A percentile compares a stretch with the other conserved stretches of the same genome.
Conservation (phyloP, 2,113 vertebrate genomes). For the Zeus faber region DNA sequence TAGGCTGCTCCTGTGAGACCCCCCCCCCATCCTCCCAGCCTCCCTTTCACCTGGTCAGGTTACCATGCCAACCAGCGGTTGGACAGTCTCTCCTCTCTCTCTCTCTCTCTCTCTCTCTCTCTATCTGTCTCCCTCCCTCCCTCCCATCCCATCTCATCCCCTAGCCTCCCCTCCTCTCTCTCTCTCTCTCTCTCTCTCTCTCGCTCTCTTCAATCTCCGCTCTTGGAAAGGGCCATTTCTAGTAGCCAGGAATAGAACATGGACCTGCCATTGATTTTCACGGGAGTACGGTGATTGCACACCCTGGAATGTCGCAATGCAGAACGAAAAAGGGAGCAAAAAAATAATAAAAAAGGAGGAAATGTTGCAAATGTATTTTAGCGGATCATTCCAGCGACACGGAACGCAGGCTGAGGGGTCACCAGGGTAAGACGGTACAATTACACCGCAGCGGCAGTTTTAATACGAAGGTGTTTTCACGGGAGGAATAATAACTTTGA, state of each 20-base stretch:
- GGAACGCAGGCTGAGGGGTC: too few species aligned
- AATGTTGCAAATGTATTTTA: constrained; percentile 16
- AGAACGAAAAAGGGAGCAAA: constrained; percentile 21
- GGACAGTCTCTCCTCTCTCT: constrained; percentile 58
- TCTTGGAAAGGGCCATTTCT: constrained; percentile 66
- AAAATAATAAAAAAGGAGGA: constrained; percentile 3
- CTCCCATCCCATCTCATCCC: constrained; percentile 27
- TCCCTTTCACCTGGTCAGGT: constrained; percentile 80
- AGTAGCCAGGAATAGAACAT: constrained; percentile 72
- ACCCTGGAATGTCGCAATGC: constrained; percentile 60
- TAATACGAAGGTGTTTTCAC: too few species aligned
- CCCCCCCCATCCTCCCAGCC: constrained; percentile 50
- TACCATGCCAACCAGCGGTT: constrained; percentile 78
- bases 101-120: constrained; percentile 1
- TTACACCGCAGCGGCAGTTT: too few species aligned
- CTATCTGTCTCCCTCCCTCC: constrained; percentile 34
- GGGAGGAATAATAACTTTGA: too few species aligned
- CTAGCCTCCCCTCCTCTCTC: constrained; percentile 2
- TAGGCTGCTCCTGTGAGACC: constrained; percentile 66
- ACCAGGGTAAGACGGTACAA: too few species aligned
- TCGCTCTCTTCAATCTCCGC: constrained; percentile 36
- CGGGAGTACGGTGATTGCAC: constrained; percentile 56
- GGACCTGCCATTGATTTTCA: constrained; percentile 71
- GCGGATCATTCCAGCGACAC: background rate
- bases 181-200: constrained; percentile 25